Conservation (phyloP, 2,113 vertebrate genomes). For the Clinocottus analis region DNA sequence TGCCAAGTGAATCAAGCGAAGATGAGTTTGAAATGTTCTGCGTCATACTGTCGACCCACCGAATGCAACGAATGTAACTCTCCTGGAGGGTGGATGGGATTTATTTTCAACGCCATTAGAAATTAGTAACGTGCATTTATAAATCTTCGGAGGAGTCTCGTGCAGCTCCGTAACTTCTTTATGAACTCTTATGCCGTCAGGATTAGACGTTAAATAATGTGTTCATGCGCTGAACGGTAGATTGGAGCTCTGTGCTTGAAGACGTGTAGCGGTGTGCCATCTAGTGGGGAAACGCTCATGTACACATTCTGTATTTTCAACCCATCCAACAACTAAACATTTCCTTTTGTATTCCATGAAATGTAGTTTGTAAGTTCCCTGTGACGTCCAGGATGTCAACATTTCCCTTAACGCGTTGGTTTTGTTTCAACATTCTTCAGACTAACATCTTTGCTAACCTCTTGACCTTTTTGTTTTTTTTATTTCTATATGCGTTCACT, state of each 20-base stretch:
- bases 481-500: conserved; percentile 52
- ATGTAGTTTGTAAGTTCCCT: conserved; percentile 7
- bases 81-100: conserved; percentile 9
- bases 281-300: conserved; percentile 50
- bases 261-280: conserved; percentile 43
- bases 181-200: background rate
- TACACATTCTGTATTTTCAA: conserved; percentile 2
- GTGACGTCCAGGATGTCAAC: conserved; percentile 10
- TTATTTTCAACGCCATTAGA: conserved; percentile 8
- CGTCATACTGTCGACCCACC: conserved; percentile 48
- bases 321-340: background rate
- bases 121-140: background rate
- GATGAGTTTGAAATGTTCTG: background rate
- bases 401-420: conserved; percentile 38
- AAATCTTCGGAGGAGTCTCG: background rate
- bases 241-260: background rate
- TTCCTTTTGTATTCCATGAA: conserved; percentile 26
- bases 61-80: conserved; percentile 68
- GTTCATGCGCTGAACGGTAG: background rate
- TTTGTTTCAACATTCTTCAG: conserved; percentile 40
- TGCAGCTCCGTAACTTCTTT: background rate
- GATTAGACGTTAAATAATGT: background rate
- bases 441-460: conserved; percentile 27
- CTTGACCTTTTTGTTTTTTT: background rate
- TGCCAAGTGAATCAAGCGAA: conserved; percentile 7